phyloP scores from a whole-genome alignment of 2,888 invertebrate species.

The Rhaphigaster nebulosa region DNA sequence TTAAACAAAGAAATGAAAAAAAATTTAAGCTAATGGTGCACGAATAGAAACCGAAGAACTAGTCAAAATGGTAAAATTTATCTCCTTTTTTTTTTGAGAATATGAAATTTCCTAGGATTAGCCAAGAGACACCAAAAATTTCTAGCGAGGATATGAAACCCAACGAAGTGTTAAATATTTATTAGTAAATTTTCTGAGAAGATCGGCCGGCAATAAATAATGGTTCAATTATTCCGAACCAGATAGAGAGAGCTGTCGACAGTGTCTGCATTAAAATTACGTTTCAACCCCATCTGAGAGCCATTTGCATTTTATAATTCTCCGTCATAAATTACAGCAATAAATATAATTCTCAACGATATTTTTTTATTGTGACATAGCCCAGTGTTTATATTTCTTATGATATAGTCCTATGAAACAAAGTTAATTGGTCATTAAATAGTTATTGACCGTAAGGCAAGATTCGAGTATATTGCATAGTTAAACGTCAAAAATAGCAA shows the following conservation, averaged over 20 bases:
- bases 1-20: no score
- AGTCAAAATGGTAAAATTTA: no score
- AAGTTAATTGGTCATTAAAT: background rate
- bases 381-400: background rate
- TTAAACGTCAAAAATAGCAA: background rate
- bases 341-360: background rate
- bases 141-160: background rate
- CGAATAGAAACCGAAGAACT: no score
- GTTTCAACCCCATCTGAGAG: constrained; percentile 43
- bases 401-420: no score
- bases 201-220: constrained; percentile 18
- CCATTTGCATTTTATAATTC: constrained; percentile 56
- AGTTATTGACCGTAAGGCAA: background rate
- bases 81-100: no score
- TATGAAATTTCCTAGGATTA: no score
- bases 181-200: constrained; percentile 38
- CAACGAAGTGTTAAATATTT: constrained; percentile 50
- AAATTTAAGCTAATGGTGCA: no score
- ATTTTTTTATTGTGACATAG: background rate
- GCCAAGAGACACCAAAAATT: background rate
- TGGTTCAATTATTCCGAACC: constrained; percentile 47
- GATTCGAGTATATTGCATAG: no score
- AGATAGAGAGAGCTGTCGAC: constrained; percentile 55
- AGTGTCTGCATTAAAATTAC: constrained; percentile 47
- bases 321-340: constrained; percentile 2